Evolutionary conservation across 1,140 invertebrate genomes (phyloP).

Genomic region (Lasioglossum baleicum): DNA sequence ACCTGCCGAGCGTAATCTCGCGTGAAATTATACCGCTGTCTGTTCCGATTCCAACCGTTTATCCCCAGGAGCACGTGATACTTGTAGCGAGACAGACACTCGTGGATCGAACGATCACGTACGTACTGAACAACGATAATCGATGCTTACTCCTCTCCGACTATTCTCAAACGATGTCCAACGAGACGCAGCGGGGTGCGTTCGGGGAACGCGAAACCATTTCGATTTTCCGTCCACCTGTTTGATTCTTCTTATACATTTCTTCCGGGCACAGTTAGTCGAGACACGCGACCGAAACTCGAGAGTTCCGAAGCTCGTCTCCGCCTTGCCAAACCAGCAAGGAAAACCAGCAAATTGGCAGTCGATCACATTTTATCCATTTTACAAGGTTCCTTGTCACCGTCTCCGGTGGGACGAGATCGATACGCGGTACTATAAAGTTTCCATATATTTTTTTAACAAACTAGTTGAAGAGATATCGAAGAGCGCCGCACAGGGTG

Average conservation of each 20-base stretch:
- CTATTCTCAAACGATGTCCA: not conserved
- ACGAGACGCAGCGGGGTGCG: too few relatives aligned
- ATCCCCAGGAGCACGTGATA: not conserved
- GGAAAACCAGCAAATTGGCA: not conserved
- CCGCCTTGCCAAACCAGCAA: too few relatives aligned
- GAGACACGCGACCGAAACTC: not conserved
- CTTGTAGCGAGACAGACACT: too few relatives aligned
- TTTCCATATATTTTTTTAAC: too few relatives aligned
- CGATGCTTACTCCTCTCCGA: constrained; percentile 11
- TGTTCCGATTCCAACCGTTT: too few relatives aligned
- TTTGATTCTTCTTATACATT: constrained; percentile 49
- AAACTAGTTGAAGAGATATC: too few relatives aligned
- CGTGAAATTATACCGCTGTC: not conserved
- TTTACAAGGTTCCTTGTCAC: too few relatives aligned
- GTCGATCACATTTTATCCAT: not conserved
- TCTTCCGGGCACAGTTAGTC: constrained; percentile 16
- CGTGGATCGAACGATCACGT: constrained; percentile 33
- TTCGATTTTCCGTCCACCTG: constrained; percentile 35
- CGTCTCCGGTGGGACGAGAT: too few relatives aligned
- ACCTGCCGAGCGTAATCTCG: constrained; percentile 1
- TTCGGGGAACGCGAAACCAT: not conserved
- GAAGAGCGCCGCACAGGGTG: not conserved
- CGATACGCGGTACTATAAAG: too few relatives aligned
- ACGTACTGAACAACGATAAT: not conserved
- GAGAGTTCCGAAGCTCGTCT: too few relatives aligned